Conservation (phyloP, 2,888 invertebrate species). For the Sarcophaga carnaria region DNA sequence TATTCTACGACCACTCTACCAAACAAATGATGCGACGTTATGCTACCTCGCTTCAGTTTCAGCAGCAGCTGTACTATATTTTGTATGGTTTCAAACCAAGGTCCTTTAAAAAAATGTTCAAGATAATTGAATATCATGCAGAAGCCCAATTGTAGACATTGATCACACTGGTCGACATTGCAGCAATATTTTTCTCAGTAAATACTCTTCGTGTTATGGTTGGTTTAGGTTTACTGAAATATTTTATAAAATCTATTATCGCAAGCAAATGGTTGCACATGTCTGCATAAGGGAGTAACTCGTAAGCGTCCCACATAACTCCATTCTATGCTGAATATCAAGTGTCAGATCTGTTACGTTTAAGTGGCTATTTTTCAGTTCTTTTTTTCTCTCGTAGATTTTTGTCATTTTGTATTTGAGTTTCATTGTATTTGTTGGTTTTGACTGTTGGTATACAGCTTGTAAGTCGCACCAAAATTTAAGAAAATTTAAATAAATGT, state of each 20-base stretch:
- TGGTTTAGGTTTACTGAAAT: no score
- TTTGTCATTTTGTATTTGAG: conserved; percentile 53
- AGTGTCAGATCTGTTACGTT: conserved; percentile 60
- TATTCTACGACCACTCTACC: no score
- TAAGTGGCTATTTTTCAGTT: conserved; percentile 59
- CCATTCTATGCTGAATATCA: conserved; percentile 42
- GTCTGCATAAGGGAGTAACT: conserved; percentile 42
- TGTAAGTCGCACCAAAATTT: conserved; percentile 25
- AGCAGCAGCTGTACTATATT: no score
- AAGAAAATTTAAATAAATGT: conserved; percentile 17
- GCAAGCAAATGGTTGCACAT: conserved; percentile 19
- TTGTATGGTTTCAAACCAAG: no score
- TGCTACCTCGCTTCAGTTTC: no score
- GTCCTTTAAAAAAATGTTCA: no score
- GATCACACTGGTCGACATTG: no score
- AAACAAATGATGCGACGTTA: no score
- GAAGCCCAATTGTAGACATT: no score
- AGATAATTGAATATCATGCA: no score
- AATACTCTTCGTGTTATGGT: no score
- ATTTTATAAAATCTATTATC: neutral
- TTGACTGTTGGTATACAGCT: conserved; percentile 16
- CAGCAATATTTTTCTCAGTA: no score
- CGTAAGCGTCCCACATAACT: conserved; percentile 55
- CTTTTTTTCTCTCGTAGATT: conserved; percentile 31
- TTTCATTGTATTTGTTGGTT: conserved; percentile 20